Evolutionary conservation across 2,113 vertebrate genomes (phyloP), one percentile per base, ranked within the genome.

Genomic region (Mesoclemmys tuberculata): DNA sequence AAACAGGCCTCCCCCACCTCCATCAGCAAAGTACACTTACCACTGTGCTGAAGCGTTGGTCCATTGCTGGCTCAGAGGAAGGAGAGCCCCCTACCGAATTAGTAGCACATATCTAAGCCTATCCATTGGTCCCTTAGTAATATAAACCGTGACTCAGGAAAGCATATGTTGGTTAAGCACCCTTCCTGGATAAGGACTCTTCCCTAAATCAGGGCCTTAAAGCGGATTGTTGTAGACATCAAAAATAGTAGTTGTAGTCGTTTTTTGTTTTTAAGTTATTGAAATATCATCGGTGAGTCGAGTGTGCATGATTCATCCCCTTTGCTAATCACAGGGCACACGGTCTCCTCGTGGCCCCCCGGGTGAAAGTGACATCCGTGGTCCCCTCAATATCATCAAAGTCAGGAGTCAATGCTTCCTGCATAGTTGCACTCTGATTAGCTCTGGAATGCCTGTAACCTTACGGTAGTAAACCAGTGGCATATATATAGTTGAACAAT

Each of bases 401-500:
- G 93, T 86, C 96, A 93, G 90, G 85, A 95, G 92, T 84, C 87
- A 85, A 38, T 84, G 90, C 91, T 93, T 88, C 94, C 94, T 93
- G 93, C 94, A 89, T 93, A 96, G 90, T 84, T 94, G 80, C 89
- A 54, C 85, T 90, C 85, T 2, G 49, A 96, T 89, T 87, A 97
- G 94, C 95, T 88, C 93, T 86, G 88, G 81, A 54, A 38, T 3
- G 85, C 92, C 94, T 22, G 86, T 88, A 95, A 97, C 96, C 96
- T 92, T 80, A 92, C 75, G 68, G 55, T 8, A 94, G 78, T 93
- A 98, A 98, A 97, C 48, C 27, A 81, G 75, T 95, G 97, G 96
- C 97, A 95, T 97, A 97, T 95, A 97, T 97, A 97, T 96, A 97
- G 95, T 97, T 97, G 98, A 98, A 98, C 98, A 98, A 98, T 98